phyloP scores from a whole-genome alignment of 2,113 vertebrate genomes.

The Phoenicopterus ruber region DNA sequence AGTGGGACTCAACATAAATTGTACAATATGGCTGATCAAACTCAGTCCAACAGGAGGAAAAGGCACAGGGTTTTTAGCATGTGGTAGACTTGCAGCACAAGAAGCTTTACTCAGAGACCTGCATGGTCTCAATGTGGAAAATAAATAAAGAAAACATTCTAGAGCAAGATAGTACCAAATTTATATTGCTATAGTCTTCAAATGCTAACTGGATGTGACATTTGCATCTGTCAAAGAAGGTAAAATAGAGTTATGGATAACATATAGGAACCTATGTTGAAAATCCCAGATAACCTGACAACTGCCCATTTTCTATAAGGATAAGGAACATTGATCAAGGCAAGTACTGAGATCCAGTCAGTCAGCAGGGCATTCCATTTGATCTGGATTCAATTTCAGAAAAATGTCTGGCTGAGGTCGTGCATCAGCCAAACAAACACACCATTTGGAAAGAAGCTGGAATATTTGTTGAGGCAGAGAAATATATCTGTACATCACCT shows the following conservation, averaged over 20 bases:
- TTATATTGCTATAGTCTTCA: neutral
- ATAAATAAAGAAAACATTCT: neutral
- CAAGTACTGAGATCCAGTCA: neutral
- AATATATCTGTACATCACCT: slow-evolving; percentile 2
- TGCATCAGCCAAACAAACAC: slow-evolving; percentile 57
- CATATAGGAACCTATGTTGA: neutral
- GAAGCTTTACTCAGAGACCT: neutral
- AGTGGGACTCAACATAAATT: neutral
- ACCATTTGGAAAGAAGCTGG: slow-evolving; percentile 46
- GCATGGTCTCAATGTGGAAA: neutral
- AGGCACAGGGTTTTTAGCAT: neutral
- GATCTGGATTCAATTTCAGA: slow-evolving; percentile 48
- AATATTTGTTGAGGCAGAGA: slow-evolving; percentile 15
- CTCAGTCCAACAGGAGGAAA: neutral
- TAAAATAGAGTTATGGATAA: neutral
- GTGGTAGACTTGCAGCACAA: neutral
- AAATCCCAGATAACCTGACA: neutral
- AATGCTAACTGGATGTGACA: neutral
- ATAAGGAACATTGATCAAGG: neutral
- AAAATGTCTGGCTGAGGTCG: neutral
- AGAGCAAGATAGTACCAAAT: neutral
- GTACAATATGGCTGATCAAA: neutral
- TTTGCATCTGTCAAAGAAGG: neutral
- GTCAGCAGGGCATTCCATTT: neutral
- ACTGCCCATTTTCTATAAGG: neutral